A percentile compares a stretch with the other conserved stretches of the same genome.
Conservation (phyloP, 2,113 vertebrate species). For the Arenaria interpres region DNA sequence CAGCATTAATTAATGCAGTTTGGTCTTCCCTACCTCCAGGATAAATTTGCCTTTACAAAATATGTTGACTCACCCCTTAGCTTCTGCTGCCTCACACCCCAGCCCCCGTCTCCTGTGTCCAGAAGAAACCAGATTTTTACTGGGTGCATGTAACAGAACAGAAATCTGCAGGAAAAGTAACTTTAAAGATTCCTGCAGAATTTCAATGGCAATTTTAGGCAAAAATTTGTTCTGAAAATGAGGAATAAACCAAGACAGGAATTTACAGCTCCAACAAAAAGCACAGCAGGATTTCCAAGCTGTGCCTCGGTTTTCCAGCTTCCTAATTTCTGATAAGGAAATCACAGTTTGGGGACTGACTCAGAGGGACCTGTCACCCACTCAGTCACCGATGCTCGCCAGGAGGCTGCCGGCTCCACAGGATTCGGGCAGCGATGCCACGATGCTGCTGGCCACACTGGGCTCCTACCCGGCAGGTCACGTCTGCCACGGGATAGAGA, state of each 20-base stretch:
- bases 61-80: rapidly evolving
- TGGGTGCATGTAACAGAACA: background rate
- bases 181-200: background rate
- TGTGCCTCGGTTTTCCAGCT: background rate
- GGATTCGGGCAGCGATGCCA: rapidly evolving
- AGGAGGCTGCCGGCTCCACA: rapidly evolving
- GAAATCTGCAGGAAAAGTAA: too few relatives aligned
- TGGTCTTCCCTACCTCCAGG: background rate
- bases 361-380: background rate
- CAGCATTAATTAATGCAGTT: too few relatives aligned
- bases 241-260: background rate
- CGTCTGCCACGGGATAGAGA: rapidly evolving
- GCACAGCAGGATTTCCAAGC: background rate
- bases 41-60: background rate
- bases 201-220: background rate
- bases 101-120: background rate
- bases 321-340: background rate
- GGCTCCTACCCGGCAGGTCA: rapidly evolving
- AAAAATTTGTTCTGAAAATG: background rate
- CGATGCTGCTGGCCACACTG: rapidly evolving
- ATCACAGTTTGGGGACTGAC: background rate
- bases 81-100: background rate
- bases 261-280: background rate
- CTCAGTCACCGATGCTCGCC: background rate
- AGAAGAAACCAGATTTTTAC: background rate